Percentiles rank a stretch among this genome's conserved stretches.
Conservation (phyloP, 2,113 vertebrate species). For the Colaptes auratus region DNA sequence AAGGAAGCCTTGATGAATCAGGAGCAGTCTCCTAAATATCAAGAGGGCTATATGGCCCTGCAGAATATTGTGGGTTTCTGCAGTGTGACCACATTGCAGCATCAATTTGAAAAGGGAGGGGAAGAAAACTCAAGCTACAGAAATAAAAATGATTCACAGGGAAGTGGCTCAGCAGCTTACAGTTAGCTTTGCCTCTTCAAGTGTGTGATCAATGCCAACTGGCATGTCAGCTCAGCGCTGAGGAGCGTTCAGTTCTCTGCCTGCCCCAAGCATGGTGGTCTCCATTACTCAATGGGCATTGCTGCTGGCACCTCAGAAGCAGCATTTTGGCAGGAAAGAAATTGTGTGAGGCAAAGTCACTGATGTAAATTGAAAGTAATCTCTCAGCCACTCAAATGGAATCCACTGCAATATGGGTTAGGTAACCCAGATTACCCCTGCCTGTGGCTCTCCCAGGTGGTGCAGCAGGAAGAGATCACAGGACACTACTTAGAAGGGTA, state of each 20-base stretch:
- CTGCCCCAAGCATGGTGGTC: not conserved
- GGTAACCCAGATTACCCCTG: not conserved
- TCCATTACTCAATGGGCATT: not conserved
- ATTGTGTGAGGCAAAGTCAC: not conserved
- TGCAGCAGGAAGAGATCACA: not conserved
- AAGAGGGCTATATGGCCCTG: not conserved
- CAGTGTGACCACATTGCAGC: not conserved
- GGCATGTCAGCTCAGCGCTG: not conserved
- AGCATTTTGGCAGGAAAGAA: slow-evolving; percentile 10
- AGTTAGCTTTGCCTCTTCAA: not conserved
- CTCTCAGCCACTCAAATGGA: slow-evolving; percentile 4
- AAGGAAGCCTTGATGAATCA: slow-evolving; percentile 34
- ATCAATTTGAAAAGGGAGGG: not conserved
- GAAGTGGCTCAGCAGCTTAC: not conserved
- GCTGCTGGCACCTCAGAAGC: slow-evolving; percentile 18
- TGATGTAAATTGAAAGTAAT: not conserved
- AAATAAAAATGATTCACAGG: slow-evolving; percentile 23
- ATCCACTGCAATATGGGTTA: not conserved
- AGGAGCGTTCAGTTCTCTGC: not conserved
- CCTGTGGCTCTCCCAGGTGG: not conserved
- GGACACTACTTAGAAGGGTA: not conserved
- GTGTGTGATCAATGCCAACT: not conserved
- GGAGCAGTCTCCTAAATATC: slow-evolving; percentile 10
- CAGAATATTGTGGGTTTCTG: not conserved
- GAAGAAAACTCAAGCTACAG: not conserved